Evolutionary conservation across 2,797 vertebrate genomes (phyloP), one percentile per base, ranked within the genome.

Genomic region (Rallus crepitans): DNA sequence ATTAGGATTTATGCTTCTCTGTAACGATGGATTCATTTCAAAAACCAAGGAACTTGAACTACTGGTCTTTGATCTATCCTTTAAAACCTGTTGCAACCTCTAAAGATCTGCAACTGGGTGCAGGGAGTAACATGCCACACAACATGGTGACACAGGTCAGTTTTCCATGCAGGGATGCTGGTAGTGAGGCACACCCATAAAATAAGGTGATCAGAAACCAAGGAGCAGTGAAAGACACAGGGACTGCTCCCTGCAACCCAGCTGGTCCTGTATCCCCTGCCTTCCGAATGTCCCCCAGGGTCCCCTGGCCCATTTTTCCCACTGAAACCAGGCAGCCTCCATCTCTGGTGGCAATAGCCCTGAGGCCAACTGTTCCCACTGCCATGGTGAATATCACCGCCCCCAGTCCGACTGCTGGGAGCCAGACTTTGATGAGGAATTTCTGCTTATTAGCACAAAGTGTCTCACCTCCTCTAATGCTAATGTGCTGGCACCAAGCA

Each of bases 161-260:
- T 35, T 77, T 81, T 33, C 61, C 47, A 7, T 2, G 11, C 25
- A 33, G 37, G 7, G 12, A 45, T 50, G 60, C 42, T 37, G n/a
- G 37, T 17, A 25, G 16, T 8, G 9, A 65, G 47, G 48, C 28
- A 77, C 19, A 53, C 18, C 37, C 37, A 63, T 23, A 47, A 52
- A 23, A 70, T 0, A 6, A 37, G 0, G 0, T 6, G 20, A 39
- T 35, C 27, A 14, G 65, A 73, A 63, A 59, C 15, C 0, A 5
- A 71, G 53, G 33, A 75, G 53, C 27, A 80, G 37, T 37, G 84
- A 18, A 45, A 33, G 31, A 31, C 63, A 23, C 1, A 17, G 39
- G 27, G n/a, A n/a, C 50, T 71, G 50, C 24, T 68, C 40, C 45
- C 50, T 56, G 3, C 59, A 48, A 37, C 50, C 63, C 53, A 65